phyloP scores from a whole-genome alignment of 2,113 vertebrate genomes.

The Calyptommatus sinebrachiatus region DNA sequence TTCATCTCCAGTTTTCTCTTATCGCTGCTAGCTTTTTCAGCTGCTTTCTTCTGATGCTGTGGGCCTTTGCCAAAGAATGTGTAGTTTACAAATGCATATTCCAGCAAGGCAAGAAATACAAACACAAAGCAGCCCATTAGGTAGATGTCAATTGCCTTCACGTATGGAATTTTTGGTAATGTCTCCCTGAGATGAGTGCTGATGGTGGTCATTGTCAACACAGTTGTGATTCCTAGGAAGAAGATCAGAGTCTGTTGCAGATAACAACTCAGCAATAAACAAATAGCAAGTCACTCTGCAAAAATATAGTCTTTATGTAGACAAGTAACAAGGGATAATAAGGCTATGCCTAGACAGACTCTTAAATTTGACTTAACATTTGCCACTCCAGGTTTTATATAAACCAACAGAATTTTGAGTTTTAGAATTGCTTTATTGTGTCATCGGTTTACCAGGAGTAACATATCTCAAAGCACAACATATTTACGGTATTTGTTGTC shows the following conservation, averaged over 20 bases:
- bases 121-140: constrained; percentile 96
- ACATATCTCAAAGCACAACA: too few relatives aligned
- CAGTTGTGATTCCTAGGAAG: constrained; percentile 86
- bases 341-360: too few relatives aligned
- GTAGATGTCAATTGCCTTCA: constrained; percentile 94
- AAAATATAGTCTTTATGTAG: neutral
- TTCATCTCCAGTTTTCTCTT: constrained; percentile 75
- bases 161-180: constrained; percentile 92
- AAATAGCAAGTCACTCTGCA: neutral
- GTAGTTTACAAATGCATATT: constrained; percentile 95
- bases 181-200: constrained; percentile 93
- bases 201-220: constrained; percentile 96
- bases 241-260: constrained; percentile 23
- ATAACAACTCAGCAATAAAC: too few relatives aligned
- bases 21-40: constrained; percentile 74
- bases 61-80: constrained; percentile 94
- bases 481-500: too few relatives aligned
- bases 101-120: constrained; percentile 90
- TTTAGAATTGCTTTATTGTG: too few relatives aligned
- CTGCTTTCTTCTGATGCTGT: constrained; percentile 85
- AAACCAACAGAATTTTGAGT: too few relatives aligned
- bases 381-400: too few relatives aligned
- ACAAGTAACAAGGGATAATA: neutral
- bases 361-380: too few relatives aligned
- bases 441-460: too few relatives aligned